A percentile compares a stretch with the other conserved stretches of the same genome.
phyloP scores from a whole-genome alignment of 2,888 invertebrate genomes.

The Volucella inflata region DNA sequence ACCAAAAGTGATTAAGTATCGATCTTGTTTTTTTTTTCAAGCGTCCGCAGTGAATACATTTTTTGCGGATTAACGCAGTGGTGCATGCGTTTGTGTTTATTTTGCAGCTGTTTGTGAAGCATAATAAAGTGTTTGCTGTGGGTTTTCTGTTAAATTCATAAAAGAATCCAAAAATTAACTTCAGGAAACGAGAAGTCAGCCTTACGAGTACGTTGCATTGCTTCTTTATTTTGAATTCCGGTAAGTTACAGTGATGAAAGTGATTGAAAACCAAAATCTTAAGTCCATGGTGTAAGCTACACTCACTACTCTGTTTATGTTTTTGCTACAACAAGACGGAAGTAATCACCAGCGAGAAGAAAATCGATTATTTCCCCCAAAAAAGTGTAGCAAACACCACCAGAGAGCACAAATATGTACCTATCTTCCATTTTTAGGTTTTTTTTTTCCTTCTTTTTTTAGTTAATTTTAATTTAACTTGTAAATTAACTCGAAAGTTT shows the following conservation, averaged over 20 bases:
- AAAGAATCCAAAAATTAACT: slow-evolving; percentile 20
- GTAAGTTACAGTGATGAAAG: slow-evolving; percentile 41
- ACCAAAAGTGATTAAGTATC: slow-evolving; percentile 40
- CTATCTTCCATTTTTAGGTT: slow-evolving; percentile 43
- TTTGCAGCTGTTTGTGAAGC: slow-evolving; percentile 69
- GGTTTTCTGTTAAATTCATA: slow-evolving; percentile 49
- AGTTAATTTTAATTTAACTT: slow-evolving; percentile 17
- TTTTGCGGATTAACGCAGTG: slow-evolving; percentile 47
- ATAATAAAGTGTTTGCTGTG: slow-evolving; percentile 23
- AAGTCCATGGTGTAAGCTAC: slow-evolving; percentile 42
- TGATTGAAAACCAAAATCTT: slow-evolving; percentile 24
- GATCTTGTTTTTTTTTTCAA: slow-evolving; percentile 68
- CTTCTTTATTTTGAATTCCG: slow-evolving; percentile 42
- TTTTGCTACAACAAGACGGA: slow-evolving; percentile 63
- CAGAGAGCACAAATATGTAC: slow-evolving; percentile 24
- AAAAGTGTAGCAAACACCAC: slow-evolving; percentile 53
- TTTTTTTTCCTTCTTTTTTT: slow-evolving; percentile 24
- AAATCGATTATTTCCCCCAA: slow-evolving; percentile 70
- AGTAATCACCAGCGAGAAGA: slow-evolving; percentile 72
- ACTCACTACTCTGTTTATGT: slow-evolving; percentile 52
- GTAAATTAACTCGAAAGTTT: slow-evolving; percentile 7
- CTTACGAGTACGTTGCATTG: slow-evolving; percentile 9
- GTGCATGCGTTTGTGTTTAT: slow-evolving; percentile 62
- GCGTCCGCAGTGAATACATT: slow-evolving; percentile 64
- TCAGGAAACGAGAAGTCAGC: not conserved